phyloP scores from a whole-genome alignment of 2,888 invertebrate species.

The Capitulum mitella region DNA sequence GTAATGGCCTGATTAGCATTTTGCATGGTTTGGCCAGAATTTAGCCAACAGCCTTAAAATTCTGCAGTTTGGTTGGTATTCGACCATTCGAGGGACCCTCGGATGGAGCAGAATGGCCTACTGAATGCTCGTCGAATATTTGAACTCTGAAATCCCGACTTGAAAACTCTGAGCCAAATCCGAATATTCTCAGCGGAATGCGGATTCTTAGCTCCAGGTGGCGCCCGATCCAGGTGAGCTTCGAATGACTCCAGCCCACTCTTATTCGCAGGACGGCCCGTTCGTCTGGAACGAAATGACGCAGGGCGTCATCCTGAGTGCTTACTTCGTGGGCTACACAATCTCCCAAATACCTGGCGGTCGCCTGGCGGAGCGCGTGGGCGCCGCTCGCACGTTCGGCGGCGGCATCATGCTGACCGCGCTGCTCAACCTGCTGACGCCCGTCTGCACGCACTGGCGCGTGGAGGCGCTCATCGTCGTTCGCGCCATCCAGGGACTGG shows the following conservation, averaged over 20 bases:
- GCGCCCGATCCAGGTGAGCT: no score
- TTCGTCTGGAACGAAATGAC: constrained; percentile 63
- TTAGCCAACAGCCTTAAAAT: no score
- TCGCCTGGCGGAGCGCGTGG: constrained; percentile 44
- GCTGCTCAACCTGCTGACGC: constrained; percentile 46
- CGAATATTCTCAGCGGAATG: no score
- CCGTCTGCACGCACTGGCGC: constrained; percentile 45
- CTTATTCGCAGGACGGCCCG: constrained; percentile 61
- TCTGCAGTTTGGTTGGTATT: no score
- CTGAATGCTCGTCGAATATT: neutral
- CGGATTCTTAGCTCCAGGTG: no score
- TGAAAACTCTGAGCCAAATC: no score
- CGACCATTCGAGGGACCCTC: no score
- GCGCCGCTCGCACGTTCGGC: constrained; percentile 40
- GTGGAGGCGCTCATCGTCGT: constrained; percentile 43
- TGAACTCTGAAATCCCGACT: neutral
- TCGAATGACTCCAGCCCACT: no score
- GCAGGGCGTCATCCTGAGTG: constrained; percentile 68
- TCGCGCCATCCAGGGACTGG: constrained; percentile 47
- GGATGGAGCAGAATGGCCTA: no score
- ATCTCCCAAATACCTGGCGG: constrained; percentile 45
- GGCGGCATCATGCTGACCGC: constrained; percentile 30
- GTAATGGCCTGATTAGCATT: no score
- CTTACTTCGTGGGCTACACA: constrained; percentile 62
- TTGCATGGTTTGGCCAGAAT: no score